Evolutionary conservation across 2,797 vertebrate species (phyloP).

Genomic region (Sebastes miniatus): DNA sequence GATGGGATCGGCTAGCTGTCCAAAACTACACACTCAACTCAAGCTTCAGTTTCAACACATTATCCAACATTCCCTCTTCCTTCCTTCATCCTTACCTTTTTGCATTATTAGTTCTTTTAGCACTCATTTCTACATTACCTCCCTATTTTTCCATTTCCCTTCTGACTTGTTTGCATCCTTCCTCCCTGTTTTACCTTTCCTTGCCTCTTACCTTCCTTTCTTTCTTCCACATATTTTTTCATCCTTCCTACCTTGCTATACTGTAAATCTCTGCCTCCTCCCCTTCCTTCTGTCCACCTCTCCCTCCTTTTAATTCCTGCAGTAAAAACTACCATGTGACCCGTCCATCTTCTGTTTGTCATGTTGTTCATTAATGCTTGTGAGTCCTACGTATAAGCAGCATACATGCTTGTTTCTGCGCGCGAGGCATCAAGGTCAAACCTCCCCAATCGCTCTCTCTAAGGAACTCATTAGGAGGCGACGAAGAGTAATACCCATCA

Average conservation of each 20-base stretch:
- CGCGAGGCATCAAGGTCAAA: slow-evolving; percentile 21
- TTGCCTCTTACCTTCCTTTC: background rate
- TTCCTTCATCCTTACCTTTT: background rate
- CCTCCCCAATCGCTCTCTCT: slow-evolving; percentile 8
- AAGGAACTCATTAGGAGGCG: slow-evolving; percentile 37
- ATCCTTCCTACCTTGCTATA: background rate
- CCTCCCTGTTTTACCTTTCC: background rate
- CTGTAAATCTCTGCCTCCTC: background rate
- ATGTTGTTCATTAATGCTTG: background rate
- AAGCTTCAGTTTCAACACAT: background rate
- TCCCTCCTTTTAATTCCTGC: background rate
- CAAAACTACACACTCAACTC: background rate
- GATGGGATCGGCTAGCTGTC: slow-evolving; percentile 30
- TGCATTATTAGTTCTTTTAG: background rate
- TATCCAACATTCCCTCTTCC: background rate
- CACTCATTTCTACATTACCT: background rate
- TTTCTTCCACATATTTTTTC: background rate
- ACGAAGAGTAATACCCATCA: slow-evolving; percentile 8
- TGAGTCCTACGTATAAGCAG: background rate
- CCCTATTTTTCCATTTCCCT: background rate
- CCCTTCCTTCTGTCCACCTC: background rate
- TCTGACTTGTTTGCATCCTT: background rate
- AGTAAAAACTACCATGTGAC: background rate
- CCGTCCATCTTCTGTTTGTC: background rate
- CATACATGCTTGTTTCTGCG: background rate